Percentiles rank a stretch among this genome's conserved stretches.
Evolutionary conservation across 53 echinoderm and acorn worm species (phyloP).

Genomic region (Holothuria scabra): DNA sequence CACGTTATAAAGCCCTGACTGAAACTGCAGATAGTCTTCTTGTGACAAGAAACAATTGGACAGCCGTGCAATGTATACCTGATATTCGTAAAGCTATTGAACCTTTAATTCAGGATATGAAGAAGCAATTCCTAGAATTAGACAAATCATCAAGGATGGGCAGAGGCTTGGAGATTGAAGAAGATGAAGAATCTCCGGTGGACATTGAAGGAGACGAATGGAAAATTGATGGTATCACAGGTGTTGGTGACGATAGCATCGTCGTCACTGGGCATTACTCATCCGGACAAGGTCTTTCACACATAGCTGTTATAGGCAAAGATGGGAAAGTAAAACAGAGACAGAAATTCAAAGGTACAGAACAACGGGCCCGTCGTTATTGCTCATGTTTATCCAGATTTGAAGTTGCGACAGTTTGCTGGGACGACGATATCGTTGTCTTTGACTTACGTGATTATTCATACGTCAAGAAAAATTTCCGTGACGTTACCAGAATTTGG

Average conservation of each 20-base stretch:
- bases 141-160: no score
- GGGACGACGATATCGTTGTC: neutral
- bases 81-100: no score
- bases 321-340: no score
- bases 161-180: neutral
- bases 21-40: no score
- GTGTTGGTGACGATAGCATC: neutral
- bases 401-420: neutral
- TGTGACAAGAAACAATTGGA: no score
- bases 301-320: no score
- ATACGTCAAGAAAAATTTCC: neutral
- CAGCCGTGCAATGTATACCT: no score
- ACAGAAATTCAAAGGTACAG: neutral
- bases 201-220: neutral
- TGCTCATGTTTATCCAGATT: neutral
- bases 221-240: neutral
- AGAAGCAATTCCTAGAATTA: no score
- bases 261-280: neutral
- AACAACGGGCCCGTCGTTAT: neutral
- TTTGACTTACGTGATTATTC: slow-evolving; percentile 12
- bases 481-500: neutral
- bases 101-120: no score
- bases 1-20: no score
- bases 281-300: no score
- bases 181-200: neutral